Percentiles rank a stretch among this genome's conserved stretches.
These are phyloP conservation scores for Melieria crassipennis DNA, from an alignment of 2,888 invertebrate genomes.

Conservation along the genomic window DNA sequence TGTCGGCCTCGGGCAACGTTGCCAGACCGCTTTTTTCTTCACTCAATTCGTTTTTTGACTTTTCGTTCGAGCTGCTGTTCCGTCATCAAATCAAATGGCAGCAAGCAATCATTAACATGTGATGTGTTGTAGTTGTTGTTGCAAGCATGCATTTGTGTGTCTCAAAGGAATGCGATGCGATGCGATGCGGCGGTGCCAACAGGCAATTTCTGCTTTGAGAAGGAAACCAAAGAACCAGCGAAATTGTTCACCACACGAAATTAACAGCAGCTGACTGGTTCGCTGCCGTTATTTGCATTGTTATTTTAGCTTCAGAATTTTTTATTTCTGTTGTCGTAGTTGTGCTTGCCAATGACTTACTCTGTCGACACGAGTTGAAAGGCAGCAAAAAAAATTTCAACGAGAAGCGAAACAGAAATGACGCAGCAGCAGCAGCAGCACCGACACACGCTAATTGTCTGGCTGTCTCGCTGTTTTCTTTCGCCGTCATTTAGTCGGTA, in stretches of 20 bases:
- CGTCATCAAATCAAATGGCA: no score
- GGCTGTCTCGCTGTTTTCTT: constrained; percentile 35
- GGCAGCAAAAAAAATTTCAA: not conserved
- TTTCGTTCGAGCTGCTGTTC: not conserved
- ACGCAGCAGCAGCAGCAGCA: constrained; percentile 45
- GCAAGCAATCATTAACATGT: no score
- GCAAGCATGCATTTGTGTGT: not conserved
- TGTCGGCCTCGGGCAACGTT: constrained; percentile 13
- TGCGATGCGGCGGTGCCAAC: not conserved
- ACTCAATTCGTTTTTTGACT: not conserved
- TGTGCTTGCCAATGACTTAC: constrained; percentile 23
- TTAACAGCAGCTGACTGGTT: constrained; percentile 33
- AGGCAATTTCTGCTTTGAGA: not conserved
- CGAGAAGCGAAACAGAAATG: constrained; percentile 34
- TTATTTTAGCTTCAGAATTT: not conserved
- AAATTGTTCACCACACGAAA: constrained; percentile 62
- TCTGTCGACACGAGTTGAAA: constrained; percentile 2
- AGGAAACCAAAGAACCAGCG: constrained; percentile 40
- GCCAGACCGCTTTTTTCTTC: not conserved
- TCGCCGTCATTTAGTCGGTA: not conserved
- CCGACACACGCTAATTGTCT: constrained; percentile 46
- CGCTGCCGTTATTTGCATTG: not conserved
- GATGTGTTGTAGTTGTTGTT: not conserved
- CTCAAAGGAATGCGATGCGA: not conserved
- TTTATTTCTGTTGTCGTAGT: constrained; percentile 1